Evolutionary conservation across 92 coral and sea anemone species (phyloP), one percentile per base, ranked within the genome.

Genomic region (Paramuricea clavata): DNA sequence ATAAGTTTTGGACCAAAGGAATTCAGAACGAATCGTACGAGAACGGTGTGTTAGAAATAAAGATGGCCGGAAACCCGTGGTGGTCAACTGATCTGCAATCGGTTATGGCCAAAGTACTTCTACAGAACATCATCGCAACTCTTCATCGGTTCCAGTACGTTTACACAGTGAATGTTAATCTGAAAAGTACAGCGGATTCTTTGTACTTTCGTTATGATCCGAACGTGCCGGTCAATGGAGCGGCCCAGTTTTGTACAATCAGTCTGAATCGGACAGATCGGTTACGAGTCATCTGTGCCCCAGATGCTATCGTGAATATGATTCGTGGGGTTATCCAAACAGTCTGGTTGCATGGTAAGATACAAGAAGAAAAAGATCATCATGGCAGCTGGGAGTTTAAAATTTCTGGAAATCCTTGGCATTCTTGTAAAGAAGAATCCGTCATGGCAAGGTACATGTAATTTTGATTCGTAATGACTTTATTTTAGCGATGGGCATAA

Each of bases 351-450:
- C 87, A 83, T 12, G 93, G 91, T 0, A 32, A 13, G 21, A 83
- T 91, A 49, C 93, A 91, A 52, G 78, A 76, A n/a, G 91, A 91
- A 49, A 69, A 65, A 16, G 35, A 69, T 13, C 88, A 87, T 64
- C 81, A 57, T 39, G 92, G 76, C 31, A 91, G 94, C 77, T 89
- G 91, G 91, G 92, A 93, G 90, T 93, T 91, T 52, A 90, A 92
- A 76, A 65, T 93, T 21, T 81, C 84, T 17, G 94, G 97, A 10
- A 86, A 78, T 42, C 97, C 97, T 1, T 93, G 97, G 97, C 90
- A 92, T 92, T 85, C 93, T 13, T 64, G 39, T 56, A 94, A 87
- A 15, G 85, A 83, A 2, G 97, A 93, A 49, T 85, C 94, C 3
- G 91, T 92, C 12, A 89, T 89, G 86, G 88, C 94, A 8, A 44